Evolutionary conservation across 1,140 invertebrate genomes (phyloP).

Genomic region (Geopemphigus sp.): DNA sequence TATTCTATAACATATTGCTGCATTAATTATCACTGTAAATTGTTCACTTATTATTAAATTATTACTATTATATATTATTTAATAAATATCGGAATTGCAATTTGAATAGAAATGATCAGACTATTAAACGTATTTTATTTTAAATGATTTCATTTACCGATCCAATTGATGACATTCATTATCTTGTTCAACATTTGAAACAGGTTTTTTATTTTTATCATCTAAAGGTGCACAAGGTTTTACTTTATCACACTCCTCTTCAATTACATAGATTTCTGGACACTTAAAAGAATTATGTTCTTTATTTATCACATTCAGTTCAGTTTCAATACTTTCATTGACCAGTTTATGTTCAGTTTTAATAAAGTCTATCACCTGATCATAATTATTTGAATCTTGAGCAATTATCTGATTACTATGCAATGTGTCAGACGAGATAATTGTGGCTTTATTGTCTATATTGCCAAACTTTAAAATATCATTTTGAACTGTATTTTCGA

Average conservation of each 20-base stretch:
- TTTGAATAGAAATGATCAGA: not conserved
- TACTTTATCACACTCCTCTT: not conserved
- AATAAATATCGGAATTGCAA: not conserved
- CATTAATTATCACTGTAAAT: constrained; percentile 10
- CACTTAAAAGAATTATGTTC: not conserved
- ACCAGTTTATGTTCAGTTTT: not conserved
- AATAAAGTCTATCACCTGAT: not conserved
- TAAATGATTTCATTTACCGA: not conserved
- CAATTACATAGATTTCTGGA: not conserved
- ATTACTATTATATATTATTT: too few relatives aligned
- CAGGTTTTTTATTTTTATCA: not conserved
- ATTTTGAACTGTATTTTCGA: not conserved
- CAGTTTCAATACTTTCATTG: not conserved
- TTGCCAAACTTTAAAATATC: not conserved
- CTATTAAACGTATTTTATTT: not conserved
- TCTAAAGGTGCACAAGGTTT: not conserved
- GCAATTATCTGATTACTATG: not conserved
- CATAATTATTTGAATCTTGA: not conserved
- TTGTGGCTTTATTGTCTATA: not conserved
- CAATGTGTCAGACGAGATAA: not conserved
- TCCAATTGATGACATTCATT: not conserved
- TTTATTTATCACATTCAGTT: not conserved
- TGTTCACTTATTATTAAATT: not conserved
- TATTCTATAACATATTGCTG: not conserved
- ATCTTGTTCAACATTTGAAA: not conserved